phyloP scores from a whole-genome alignment of 2,888 invertebrate species.

The Drosophila mulleri region DNA sequence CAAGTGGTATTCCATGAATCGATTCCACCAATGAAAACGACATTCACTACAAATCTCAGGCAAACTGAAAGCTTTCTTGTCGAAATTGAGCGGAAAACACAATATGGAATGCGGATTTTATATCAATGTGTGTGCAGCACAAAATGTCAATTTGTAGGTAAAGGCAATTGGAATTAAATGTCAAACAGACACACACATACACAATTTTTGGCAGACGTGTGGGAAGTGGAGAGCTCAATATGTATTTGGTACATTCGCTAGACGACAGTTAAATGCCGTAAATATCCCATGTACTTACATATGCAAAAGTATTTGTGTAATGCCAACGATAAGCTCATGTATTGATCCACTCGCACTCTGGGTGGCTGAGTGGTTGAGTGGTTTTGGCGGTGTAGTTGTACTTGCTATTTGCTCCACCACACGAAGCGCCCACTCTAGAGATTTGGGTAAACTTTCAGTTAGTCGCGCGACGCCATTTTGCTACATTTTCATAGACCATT shows the following conservation, averaged over 20 bases:
- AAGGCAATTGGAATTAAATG: conserved; percentile 77
- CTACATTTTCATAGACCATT: conserved; percentile 74
- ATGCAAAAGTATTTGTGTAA: conserved; percentile 77
- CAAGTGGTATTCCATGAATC: conserved; percentile 35
- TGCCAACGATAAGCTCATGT: conserved; percentile 73
- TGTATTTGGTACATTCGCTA: conserved; percentile 25
- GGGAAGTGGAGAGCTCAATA: not conserved
- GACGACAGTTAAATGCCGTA: conserved; percentile 71
- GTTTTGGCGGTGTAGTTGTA: conserved; percentile 8
- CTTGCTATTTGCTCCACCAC: conserved; percentile 18
- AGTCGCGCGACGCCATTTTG: conserved; percentile 66
- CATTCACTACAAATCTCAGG: not conserved
- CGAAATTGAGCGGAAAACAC: conserved; percentile 40
- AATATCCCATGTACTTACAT: conserved; percentile 62
- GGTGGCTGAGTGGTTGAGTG: conserved; percentile 9
- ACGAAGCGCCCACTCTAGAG: conserved; percentile 9
- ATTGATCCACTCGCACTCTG: conserved; percentile 69
- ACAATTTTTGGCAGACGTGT: not conserved
- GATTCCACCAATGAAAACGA: conserved; percentile 15
- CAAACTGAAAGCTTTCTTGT: conserved; percentile 3
- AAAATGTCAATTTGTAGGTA: conserved; percentile 78
- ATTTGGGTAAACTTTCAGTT: conserved; percentile 56
- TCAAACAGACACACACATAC: conserved; percentile 56
- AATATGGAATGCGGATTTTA: conserved; percentile 47
- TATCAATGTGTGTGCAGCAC: conserved; percentile 47